Evolutionary conservation across 2,797 vertebrate species (phyloP), one percentile per base, ranked within the genome.

Genomic region (Oceanodroma leucorhoa): DNA sequence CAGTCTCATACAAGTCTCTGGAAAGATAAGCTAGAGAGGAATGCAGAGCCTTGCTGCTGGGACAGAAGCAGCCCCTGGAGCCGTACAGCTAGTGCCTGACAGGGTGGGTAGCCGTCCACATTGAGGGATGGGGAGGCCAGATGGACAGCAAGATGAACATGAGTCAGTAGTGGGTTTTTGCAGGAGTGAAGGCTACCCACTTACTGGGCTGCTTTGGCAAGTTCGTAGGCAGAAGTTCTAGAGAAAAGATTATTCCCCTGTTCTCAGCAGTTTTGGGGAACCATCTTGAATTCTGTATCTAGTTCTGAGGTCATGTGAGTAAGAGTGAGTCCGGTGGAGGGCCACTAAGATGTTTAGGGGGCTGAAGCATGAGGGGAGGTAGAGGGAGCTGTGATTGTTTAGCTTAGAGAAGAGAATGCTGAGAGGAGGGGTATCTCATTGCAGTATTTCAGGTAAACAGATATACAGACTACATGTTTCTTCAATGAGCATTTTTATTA

Each of bases 41-140:
- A 12, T 9, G 32, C 20, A 54, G 6, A 77, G 23, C 36, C 69
- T 43, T 65, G 71, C 24, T 73, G 29, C 51, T 57, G 54, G n/a
- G 50, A 32, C n/a, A 58, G 58, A 64, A 17, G 0, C 16, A 55
- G 17, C 19, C 41, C 41, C 2, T 6, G 32, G 55, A 45, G 20
- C 24, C 4, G 10, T 54, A 50, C 17, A n/a, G 5, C 32, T 54
- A 16, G 27, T 54, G 22, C 38, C 40, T 55, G 36, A 14, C 0
- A 1, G 43, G 10, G 16, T 57, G 14, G 6, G 4, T 57, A 34
- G 3, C 14, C 8, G 1, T 19, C 21, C 21, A 6, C 9, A 10
- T 4, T 12, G 20, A 40, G 2, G 32, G 38, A 4, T 0, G 0
- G 1, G 6, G 17, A n/a, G 2, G 29, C 1, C 29, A 29, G 41